Evolutionary conservation across 2,797 vertebrate genomes (phyloP).

Genomic region (Trematomus bernacchii): DNA sequence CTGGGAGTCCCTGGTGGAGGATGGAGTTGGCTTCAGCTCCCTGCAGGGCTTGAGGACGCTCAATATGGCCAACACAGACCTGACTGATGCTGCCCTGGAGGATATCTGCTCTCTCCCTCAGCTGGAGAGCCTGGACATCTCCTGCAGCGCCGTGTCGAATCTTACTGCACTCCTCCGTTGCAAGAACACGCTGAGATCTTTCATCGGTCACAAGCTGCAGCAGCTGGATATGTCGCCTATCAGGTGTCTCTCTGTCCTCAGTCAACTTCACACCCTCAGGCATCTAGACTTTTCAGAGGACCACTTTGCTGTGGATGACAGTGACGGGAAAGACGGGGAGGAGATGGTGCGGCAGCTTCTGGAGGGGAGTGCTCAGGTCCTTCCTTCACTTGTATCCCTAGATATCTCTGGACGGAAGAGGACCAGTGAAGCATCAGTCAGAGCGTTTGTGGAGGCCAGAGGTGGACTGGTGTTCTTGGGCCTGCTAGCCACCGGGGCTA

Average conservation of each 20-base stretch:
- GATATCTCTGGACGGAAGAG: constrained; percentile 93
- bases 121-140: constrained; percentile 94
- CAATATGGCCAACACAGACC: constrained; percentile 91
- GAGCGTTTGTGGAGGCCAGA: constrained; percentile 88
- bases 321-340: constrained; percentile 61
- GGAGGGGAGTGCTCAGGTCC: constrained; percentile 87
- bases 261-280: constrained; percentile 82
- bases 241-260: constrained; percentile 88
- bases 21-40: constrained; percentile 88
- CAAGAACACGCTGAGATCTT: constrained; percentile 89
- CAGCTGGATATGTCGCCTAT: constrained; percentile 91
- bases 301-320: constrained; percentile 88
- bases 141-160: constrained; percentile 91
- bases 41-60: constrained; percentile 88
- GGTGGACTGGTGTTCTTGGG: constrained; percentile 92
- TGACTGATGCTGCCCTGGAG: constrained; percentile 90
- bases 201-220: constrained; percentile 91
- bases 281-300: constrained; percentile 96
- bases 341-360: constrained; percentile 88
- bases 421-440: constrained; percentile 88
- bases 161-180: constrained; percentile 90
- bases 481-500: constrained; percentile 91
- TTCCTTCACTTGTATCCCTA: constrained; percentile 91
- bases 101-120: constrained; percentile 91
- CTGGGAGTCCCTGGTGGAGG: constrained; percentile 79